A percentile compares a stretch with the other conserved stretches of the same genome.
Evolutionary conservation across 2,113 vertebrate species (phyloP).

Genomic region (Engystomops pustulosus): DNA sequence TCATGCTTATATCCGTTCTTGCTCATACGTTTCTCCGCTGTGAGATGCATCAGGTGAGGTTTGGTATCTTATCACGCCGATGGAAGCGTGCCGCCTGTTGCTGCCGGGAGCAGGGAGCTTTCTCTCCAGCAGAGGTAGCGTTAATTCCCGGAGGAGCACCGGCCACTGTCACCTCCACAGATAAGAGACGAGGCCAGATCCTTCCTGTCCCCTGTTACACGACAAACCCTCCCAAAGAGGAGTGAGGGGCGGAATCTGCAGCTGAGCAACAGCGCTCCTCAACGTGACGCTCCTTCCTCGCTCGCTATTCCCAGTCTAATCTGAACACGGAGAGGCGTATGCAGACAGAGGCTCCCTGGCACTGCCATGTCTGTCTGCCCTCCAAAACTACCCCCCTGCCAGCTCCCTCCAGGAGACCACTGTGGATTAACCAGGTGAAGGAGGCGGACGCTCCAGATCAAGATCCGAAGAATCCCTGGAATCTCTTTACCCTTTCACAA

Average conservation of each 20-base stretch:
- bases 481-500: neutral
- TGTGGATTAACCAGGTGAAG: neutral
- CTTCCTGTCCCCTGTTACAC: neutral
- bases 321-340: neutral
- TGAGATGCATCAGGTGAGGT: neutral
- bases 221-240: conserved; percentile 31
- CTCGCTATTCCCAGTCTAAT: neutral
- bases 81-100: neutral
- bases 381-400: neutral
- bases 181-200: neutral
- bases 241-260: conserved; percentile 28
- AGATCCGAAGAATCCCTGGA: neutral
- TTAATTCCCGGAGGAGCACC: neutral
- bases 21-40: neutral
- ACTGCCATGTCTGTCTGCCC: conserved; percentile 17
- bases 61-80: neutral
- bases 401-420: neutral
- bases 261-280: conserved; percentile 1
- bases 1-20: no score
- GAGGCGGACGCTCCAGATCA: neutral
- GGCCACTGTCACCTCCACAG: neutral
- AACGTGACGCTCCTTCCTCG: neutral
- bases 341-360: neutral
- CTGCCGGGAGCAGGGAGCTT: neutral
- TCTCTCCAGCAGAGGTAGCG: no score